These are phyloP conservation scores for Xanthia icteritia DNA, from an alignment of 2,888 invertebrate species.

Conservation along the genomic window DNA sequence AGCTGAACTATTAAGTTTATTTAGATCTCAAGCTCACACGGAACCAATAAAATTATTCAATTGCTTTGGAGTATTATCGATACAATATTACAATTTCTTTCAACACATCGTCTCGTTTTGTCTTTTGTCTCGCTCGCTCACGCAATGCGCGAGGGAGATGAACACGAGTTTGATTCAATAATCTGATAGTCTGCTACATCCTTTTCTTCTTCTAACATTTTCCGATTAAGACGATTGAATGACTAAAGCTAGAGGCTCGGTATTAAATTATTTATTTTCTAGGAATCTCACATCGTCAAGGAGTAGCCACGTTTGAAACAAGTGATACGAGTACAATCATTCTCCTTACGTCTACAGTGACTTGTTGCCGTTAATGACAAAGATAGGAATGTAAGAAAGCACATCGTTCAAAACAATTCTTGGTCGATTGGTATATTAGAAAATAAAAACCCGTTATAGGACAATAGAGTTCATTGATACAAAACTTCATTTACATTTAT, in stretches of 20 bases:
- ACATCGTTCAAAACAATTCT: constrained; percentile 57
- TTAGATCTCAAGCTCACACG: constrained; percentile 64
- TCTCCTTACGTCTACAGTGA: constrained; percentile 49
- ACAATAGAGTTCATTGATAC: constrained; percentile 58
- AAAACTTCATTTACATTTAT: constrained; percentile 66
- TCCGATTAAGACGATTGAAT: constrained; percentile 63
- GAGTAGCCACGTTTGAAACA: constrained; percentile 73
- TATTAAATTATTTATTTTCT: constrained; percentile 78
- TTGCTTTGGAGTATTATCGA: constrained; percentile 66
- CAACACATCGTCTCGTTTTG: constrained; percentile 60
- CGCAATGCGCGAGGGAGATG: constrained; percentile 67
- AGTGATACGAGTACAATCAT: constrained; percentile 51
- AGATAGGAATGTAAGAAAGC: constrained; percentile 51
- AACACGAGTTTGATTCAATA: constrained; percentile 71
- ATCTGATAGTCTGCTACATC: constrained; percentile 74
- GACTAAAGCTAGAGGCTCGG: constrained; percentile 76
- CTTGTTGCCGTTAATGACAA: constrained; percentile 47
- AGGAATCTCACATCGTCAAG: constrained; percentile 80
- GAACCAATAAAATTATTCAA: constrained; percentile 60
- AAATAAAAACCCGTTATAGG: constrained; percentile 50
- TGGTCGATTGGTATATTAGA: constrained; percentile 66
- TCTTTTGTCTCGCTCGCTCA: constrained; percentile 65
- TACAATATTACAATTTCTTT: constrained; percentile 65
- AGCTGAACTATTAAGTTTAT: constrained; percentile 64
- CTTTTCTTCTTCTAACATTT: constrained; percentile 68